These are phyloP conservation scores for Caenorhabditis parvicauda DNA, from an alignment of 2,888 invertebrate genomes.

Conservation along the genomic window DNA sequence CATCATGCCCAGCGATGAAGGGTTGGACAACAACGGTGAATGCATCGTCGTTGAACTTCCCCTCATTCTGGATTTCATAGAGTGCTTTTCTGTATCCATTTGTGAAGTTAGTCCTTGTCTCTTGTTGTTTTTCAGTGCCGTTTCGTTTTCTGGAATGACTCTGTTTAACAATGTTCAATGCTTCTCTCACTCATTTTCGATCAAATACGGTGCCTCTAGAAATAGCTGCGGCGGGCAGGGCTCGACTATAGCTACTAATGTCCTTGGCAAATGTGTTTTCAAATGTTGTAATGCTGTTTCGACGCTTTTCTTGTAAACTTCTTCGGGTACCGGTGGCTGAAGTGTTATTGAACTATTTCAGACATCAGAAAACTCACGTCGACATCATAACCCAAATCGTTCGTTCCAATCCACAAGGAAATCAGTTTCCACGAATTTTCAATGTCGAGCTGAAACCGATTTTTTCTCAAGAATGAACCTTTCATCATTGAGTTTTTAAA, in stretches of 20 bases:
- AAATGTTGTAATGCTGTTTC: conserved; percentile 18
- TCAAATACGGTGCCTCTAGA: conserved; percentile 22
- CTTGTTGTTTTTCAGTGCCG: conserved; percentile 4
- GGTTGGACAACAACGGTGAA: conserved; percentile 35
- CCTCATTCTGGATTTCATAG: conserved; percentile 30
- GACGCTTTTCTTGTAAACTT: conserved; percentile 20
- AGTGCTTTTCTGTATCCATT: conserved; percentile 12
- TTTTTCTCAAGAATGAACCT: too few relatives aligned
- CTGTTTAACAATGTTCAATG: not conserved
- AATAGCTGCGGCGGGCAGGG: conserved; percentile 34
- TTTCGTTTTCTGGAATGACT: conserved; percentile 8
- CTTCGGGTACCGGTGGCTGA: conserved; percentile 10
- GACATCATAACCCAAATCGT: conserved; percentile 28
- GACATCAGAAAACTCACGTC: not conserved
- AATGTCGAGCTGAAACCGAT: conserved; percentile 29
- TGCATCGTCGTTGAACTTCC: conserved; percentile 20
- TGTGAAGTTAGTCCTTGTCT: conserved; percentile 7
- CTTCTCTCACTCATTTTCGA: conserved; percentile 20
- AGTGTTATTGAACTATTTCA: not conserved
- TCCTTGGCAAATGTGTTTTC: conserved; percentile 25
- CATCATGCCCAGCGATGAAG: conserved; percentile 19
- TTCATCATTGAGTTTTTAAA: not conserved
- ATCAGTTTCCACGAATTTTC: conserved; percentile 49
- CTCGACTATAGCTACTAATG: conserved; percentile 26
- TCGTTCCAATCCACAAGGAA: conserved; percentile 51